phyloP scores from a whole-genome alignment of 1,140 invertebrate genomes.

The Hyposmocoma kahamanoa region DNA sequence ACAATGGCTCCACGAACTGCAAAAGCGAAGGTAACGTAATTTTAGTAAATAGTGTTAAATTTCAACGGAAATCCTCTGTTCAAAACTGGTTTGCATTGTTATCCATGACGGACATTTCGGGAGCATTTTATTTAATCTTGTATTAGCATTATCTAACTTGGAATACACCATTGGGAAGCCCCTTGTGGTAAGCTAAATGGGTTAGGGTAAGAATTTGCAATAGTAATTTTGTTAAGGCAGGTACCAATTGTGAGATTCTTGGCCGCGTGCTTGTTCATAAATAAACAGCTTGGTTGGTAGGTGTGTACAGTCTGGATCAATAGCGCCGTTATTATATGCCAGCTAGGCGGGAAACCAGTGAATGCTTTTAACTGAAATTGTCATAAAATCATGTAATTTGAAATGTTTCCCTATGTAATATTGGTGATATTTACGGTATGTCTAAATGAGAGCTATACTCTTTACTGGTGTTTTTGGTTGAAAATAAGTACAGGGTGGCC shows the following conservation, averaged over 20 bases:
- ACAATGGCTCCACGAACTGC: slow-evolving; percentile 56
- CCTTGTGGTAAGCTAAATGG: not conserved
- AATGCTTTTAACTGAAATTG: too few species aligned
- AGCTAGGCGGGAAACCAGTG: too few species aligned
- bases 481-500: too few species aligned
- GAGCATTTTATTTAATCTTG: slow-evolving; percentile 3
- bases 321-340: too few species aligned
- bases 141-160: not conserved
- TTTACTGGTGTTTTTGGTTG: too few species aligned
- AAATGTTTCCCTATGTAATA: too few species aligned
- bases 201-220: not conserved
- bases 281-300: not conserved
- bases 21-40: slow-evolving; percentile 47
- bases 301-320: not conserved
- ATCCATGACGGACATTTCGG: slow-evolving; percentile 15
- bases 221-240: not conserved
- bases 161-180: too few species aligned
- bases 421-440: too few species aligned
- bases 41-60: slow-evolving; percentile 11
- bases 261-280: not conserved
- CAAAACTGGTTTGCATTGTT: slow-evolving; percentile 36
- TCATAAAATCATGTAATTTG: too few species aligned
- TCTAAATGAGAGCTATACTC: too few species aligned
- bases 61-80: slow-evolving; percentile 11
- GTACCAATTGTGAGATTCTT: not conserved